Conservation (phyloP, 2,797 vertebrate genomes). For the Gambusia yucatana region DNA sequence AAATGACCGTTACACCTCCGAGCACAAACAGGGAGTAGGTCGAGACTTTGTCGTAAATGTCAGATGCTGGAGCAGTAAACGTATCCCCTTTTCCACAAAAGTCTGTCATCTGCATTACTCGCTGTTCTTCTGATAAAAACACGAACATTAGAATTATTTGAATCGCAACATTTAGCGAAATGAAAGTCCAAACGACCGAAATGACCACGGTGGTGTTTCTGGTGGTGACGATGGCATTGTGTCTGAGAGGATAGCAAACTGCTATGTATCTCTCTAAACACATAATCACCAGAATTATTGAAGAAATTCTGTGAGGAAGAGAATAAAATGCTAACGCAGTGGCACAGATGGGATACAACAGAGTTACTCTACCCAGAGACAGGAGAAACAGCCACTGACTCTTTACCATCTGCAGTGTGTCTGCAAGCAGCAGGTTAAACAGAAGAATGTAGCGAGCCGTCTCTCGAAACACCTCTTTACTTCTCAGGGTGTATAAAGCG, state of each 20-base stretch:
- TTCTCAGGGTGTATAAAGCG: slow-evolving; percentile 60
- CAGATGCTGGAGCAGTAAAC: background rate
- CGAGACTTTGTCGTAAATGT: background rate
- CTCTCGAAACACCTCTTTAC: slow-evolving; percentile 59
- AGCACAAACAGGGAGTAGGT: slow-evolving; percentile 30
- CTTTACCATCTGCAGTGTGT: slow-evolving; percentile 50
- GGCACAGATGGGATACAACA: slow-evolving; percentile 41
- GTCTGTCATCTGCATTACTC: slow-evolving; percentile 22
- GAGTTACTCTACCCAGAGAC: background rate
- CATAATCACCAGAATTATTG: slow-evolving; percentile 74
- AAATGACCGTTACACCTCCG: slow-evolving; percentile 11
- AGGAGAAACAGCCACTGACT: slow-evolving; percentile 43
- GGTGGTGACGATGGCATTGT: slow-evolving; percentile 56
- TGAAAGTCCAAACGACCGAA: slow-evolving; percentile 56
- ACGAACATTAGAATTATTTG: slow-evolving; percentile 25
- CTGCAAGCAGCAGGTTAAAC: slow-evolving; percentile 61
- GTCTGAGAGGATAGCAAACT: slow-evolving; percentile 70
- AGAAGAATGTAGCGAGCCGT: slow-evolving; percentile 64
- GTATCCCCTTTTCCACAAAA: slow-evolving; percentile 17
- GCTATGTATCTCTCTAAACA: slow-evolving; percentile 75
- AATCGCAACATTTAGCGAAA: slow-evolving; percentile 33
- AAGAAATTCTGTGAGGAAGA: slow-evolving; percentile 31
- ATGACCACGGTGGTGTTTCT: slow-evolving; percentile 52
- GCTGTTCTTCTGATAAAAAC: slow-evolving; percentile 16
- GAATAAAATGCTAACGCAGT: background rate